A percentile compares a stretch with the other conserved stretches of the same genome.
Evolutionary conservation across 2,113 vertebrate species (phyloP).

Genomic region (Hirundichthys speculiger): DNA sequence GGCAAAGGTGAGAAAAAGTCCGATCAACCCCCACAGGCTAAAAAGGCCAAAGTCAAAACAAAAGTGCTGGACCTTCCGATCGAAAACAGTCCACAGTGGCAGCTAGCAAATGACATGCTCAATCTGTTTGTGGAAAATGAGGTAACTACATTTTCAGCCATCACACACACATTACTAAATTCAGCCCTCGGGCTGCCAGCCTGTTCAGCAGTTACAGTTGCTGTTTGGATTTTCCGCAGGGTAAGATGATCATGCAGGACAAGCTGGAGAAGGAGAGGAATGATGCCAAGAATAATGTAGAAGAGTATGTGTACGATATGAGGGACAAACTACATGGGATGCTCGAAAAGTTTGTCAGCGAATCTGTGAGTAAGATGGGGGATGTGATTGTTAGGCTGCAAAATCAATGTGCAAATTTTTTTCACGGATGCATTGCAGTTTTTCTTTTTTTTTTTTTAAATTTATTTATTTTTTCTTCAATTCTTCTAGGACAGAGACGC

Average conservation of each 20-base stretch:
- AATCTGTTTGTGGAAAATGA: conserved; percentile 96
- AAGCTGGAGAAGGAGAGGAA: conserved; percentile 97
- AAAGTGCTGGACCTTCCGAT: conserved; percentile 94
- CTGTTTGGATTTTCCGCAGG: conserved; percentile 76
- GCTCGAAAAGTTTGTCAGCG: conserved; percentile 92
- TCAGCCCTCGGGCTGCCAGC: neutral
- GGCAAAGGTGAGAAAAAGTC: conserved; percentile 91
- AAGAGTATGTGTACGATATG: conserved; percentile 98
- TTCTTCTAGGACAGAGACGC: conserved; percentile 85
- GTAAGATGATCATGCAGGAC: conserved; percentile 99
- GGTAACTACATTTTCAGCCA: conserved; percentile 71
- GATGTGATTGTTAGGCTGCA: neutral
- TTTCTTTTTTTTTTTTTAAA: neutral
- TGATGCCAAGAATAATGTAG: conserved; percentile 95
- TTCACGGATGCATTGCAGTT: too few relatives aligned
- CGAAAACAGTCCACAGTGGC: conserved; percentile 94
- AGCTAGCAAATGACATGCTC: conserved; percentile 92
- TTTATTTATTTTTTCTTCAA: neutral
- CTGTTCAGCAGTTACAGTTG: conserved; percentile 17
- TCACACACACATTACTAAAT: neutral
- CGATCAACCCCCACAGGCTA: conserved; percentile 95
- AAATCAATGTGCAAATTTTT: neutral
- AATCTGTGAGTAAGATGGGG: conserved; percentile 82
- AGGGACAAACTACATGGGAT: conserved; percentile 90
- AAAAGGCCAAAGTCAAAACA: conserved; percentile 98